These are phyloP conservation scores for Pseudolaguvia tuberculata DNA, from an alignment of 2,113 vertebrate species.

Conservation along the genomic window DNA sequence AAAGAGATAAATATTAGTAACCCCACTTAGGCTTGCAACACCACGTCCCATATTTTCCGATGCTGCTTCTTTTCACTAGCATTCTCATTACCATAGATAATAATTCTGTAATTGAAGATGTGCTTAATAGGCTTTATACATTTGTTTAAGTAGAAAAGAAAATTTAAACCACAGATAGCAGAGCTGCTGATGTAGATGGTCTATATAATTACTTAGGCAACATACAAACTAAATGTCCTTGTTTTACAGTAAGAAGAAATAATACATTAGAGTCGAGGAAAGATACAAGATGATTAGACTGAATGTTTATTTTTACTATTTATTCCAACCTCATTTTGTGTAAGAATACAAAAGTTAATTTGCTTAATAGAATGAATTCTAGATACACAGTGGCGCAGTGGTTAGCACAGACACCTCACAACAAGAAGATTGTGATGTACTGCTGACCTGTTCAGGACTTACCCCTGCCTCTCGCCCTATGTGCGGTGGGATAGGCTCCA, in stretches of 20 bases:
- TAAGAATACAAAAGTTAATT: background rate
- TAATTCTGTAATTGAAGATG: slow-evolving; percentile 39
- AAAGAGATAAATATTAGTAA: slow-evolving; percentile 33
- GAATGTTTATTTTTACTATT: background rate
- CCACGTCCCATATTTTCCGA: slow-evolving; percentile 14
- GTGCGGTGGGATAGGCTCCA: no score
- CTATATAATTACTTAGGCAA: slow-evolving; percentile 20
- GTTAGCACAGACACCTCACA: no score
- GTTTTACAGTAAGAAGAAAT: background rate
- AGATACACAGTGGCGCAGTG: no score
- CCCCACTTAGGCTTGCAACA: slow-evolving; percentile 17
- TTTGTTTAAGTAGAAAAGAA: slow-evolving; percentile 27
- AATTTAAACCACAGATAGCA: slow-evolving; percentile 21
- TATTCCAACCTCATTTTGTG: background rate
- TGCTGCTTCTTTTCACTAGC: slow-evolving; percentile 19
- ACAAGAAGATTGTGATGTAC: no score
- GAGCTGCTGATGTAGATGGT: slow-evolving; percentile 17
- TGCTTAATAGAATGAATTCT: no score
- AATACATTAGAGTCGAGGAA: background rate
- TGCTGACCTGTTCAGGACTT: no score
- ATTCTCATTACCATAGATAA: slow-evolving; percentile 49
- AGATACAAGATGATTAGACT: background rate
- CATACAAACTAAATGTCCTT: background rate
- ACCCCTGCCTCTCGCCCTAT: no score
- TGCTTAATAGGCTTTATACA: slow-evolving; percentile 25